phyloP scores from a whole-genome alignment of 2,888 invertebrate genomes.

The Coenonympha glycerion region DNA sequence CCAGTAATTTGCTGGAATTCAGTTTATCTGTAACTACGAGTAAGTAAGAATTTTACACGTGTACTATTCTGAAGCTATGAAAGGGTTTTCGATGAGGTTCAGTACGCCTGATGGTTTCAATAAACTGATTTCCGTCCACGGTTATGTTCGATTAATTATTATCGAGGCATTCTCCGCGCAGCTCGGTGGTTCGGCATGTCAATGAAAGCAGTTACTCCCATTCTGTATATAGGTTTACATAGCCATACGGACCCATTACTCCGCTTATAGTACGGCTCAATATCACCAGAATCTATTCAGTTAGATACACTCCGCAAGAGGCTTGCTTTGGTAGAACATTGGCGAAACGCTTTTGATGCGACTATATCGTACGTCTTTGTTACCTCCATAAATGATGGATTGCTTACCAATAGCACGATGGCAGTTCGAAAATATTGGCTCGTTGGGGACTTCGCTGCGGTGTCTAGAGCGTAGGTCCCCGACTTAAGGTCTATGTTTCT shows the following conservation, averaged over 20 bases:
- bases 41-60: too few species aligned
- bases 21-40: too few species aligned
- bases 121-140: slow-evolving; percentile 50
- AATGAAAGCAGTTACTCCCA: slow-evolving; percentile 67
- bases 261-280: slow-evolving; percentile 37
- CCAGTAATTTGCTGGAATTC: too few species aligned
- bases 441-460: slow-evolving; percentile 44
- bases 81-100: neutral
- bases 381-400: slow-evolving; percentile 64
- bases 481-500: slow-evolving; percentile 53
- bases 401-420: slow-evolving; percentile 56
- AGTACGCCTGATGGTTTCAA: slow-evolving; percentile 24
- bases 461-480: slow-evolving; percentile 37
- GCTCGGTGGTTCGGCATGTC: slow-evolving; percentile 55
- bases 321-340: slow-evolving; percentile 25
- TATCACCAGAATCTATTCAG: slow-evolving; percentile 43
- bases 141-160: slow-evolving; percentile 67
- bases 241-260: slow-evolving; percentile 32
- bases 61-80: neutral
- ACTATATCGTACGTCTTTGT: slow-evolving; percentile 48
- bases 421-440: slow-evolving; percentile 56
- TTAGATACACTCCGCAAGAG: slow-evolving; percentile 28
- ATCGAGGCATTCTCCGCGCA: slow-evolving; percentile 57
- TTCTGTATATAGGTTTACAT: slow-evolving; percentile 36
- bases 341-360: slow-evolving; percentile 27